Percentiles rank a stretch among this genome's conserved stretches.
Conservation (phyloP, 2,888 invertebrate species). For the Rhorus exstirpatorius region DNA sequence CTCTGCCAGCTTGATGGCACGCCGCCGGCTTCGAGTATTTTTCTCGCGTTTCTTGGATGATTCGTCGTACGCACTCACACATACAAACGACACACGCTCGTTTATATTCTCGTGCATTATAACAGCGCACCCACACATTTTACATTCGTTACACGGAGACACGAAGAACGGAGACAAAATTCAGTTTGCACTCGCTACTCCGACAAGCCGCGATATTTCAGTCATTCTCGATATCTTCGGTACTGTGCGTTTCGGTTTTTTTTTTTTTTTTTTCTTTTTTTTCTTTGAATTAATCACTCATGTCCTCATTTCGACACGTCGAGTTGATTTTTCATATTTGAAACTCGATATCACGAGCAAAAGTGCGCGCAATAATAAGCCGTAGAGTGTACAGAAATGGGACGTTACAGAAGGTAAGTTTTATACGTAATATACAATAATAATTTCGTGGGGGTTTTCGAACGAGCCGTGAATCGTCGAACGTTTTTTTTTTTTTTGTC, state of each 20-base stretch:
- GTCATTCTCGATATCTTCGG: slow-evolving; percentile 5
- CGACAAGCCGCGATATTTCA: background rate
- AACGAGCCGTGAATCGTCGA: background rate
- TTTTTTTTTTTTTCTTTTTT: slow-evolving; percentile 20
- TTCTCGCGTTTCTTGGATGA: slow-evolving; percentile 3
- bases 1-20: slow-evolving; percentile 19
- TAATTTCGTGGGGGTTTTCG: slow-evolving; percentile 12
- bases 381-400: slow-evolving; percentile 72
- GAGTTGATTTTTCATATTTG: slow-evolving; percentile 5
- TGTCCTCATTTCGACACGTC: slow-evolving; percentile 39
- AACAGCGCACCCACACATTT: slow-evolving; percentile 26
- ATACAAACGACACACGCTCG: background rate
- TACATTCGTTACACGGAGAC: slow-evolving; percentile 10
- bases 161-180: slow-evolving; percentile 17
- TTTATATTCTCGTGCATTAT: slow-evolving; percentile 20
- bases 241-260: slow-evolving; percentile 8
- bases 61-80: slow-evolving; percentile 1
- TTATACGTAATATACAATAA: slow-evolving; percentile 12
- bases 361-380: slow-evolving; percentile 20
- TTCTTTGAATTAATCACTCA: slow-evolving; percentile 37
- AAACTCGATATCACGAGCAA: slow-evolving; percentile 1
- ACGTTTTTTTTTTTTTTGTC: slow-evolving; percentile 19
- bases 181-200: slow-evolving; percentile 24
- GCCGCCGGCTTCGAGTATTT: slow-evolving; percentile 40
- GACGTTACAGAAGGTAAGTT: slow-evolving; percentile 79